These are phyloP conservation scores for Microplitis mediator DNA, from an alignment of 1,140 invertebrate genomes.

Conservation along the genomic window DNA sequence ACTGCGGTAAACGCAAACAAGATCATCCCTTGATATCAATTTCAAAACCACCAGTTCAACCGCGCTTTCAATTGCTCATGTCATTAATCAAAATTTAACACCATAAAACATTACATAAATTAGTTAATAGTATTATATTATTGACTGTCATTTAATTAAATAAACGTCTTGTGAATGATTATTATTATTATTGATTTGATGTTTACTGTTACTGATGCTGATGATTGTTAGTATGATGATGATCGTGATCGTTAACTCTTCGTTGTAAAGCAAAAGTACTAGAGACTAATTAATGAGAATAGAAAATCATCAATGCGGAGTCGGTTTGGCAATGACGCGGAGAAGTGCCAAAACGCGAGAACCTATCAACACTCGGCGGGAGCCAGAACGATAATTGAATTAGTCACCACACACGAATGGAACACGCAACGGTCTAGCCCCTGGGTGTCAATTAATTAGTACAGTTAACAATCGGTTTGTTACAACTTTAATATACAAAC, in stretches of 20 bases:
- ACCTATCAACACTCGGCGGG: constrained; percentile 7
- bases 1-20: neutral
- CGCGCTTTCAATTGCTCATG: neutral
- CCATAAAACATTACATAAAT: neutral
- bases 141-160: no score
- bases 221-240: no score
- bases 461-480: constrained; percentile 18
- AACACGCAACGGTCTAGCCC: constrained; percentile 9
- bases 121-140: neutral
- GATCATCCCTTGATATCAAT: constrained; percentile 2
- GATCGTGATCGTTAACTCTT: no score
- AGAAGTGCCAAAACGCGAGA: constrained; percentile 6
- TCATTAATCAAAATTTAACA: neutral
- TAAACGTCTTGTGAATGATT: no score
- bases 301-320: neutral
- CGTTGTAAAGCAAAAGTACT: no score
- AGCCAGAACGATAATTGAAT: constrained; percentile 17
- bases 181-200: no score
- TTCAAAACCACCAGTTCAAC: neutral
- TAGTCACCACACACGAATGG: constrained; percentile 10
- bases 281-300: neutral
- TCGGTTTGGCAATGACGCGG: neutral
- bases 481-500: constrained; percentile 9
- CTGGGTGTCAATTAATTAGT: constrained; percentile 18
- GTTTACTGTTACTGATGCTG: no score